Evolutionary conservation across 2,113 vertebrate species (phyloP).

Genomic region (Rhombomys opimus): DNA sequence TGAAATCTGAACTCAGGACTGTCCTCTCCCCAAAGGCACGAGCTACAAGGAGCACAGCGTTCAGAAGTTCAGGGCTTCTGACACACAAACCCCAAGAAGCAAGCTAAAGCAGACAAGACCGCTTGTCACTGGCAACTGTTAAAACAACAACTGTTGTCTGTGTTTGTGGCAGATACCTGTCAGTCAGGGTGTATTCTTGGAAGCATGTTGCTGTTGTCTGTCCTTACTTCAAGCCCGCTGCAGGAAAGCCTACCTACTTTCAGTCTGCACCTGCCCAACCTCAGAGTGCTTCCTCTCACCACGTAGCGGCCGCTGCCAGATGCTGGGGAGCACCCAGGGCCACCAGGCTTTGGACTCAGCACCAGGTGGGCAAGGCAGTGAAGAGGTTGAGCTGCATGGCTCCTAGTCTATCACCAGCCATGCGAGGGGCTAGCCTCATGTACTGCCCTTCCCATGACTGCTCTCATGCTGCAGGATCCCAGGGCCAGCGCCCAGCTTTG

Average conservation of each 20-base stretch:
- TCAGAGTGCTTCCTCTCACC: too few species aligned
- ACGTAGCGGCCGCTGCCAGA: rapidly evolving
- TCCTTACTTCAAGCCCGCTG: rapidly evolving
- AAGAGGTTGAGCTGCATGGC: rapidly evolving
- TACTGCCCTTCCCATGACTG: rapidly evolving
- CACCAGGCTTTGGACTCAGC: neutral
- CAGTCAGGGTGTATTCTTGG: neutral
- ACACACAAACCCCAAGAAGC: too few species aligned
- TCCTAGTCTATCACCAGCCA: neutral
- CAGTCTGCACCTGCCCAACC: rapidly evolving
- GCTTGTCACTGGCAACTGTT: neutral
- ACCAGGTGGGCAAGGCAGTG: neutral
- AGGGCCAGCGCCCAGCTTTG: neutral
- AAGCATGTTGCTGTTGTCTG: rapidly evolving
- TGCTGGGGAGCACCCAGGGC: neutral
- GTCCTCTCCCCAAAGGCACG: neutral
- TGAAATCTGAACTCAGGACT: neutral
- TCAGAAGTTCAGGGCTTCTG: neutral
- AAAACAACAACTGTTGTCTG: neutral
- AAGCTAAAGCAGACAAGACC: neutral
- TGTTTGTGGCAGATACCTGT: neutral
- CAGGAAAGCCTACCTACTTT: rapidly evolving
- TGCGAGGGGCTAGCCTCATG: neutral
- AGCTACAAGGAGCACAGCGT: rapidly evolving
- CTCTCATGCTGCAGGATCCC: rapidly evolving